Conservation (phyloP, 2,113 vertebrate genomes). For the Solea solea region DNA sequence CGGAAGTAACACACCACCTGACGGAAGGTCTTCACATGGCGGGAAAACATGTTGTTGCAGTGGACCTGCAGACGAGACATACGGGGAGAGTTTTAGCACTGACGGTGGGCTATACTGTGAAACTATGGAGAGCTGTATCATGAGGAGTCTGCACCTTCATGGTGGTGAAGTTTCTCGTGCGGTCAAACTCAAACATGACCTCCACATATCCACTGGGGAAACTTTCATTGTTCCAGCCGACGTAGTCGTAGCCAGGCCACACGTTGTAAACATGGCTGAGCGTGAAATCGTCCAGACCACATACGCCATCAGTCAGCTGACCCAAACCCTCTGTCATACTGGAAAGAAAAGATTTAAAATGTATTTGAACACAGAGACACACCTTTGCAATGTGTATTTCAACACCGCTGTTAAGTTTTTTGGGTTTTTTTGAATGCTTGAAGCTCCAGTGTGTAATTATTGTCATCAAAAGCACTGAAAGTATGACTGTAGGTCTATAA, state of each 20-base stretch:
- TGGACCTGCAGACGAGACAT: constrained; percentile 84
- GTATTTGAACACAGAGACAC: not conserved
- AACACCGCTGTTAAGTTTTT: too few species aligned
- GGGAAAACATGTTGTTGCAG: constrained; percentile 96
- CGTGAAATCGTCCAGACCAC: constrained; percentile 93
- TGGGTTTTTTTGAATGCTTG: too few species aligned
- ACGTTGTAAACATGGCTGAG: constrained; percentile 91
- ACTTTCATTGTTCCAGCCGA: constrained; percentile 95
- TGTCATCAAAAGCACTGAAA: too few species aligned
- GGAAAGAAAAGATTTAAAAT: constrained; percentile 35
- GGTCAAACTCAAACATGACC: constrained; percentile 97
- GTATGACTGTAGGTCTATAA: too few species aligned
- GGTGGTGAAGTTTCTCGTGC: constrained; percentile 93
- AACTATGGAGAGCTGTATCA: not conserved
- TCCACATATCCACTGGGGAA: constrained; percentile 88
- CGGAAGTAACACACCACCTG: constrained; percentile 94
- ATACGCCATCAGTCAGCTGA: constrained; percentile 94
- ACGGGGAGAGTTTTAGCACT: not conserved
- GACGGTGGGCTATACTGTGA: too few species aligned
- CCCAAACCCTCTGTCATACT: constrained; percentile 98
- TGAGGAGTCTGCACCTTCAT: constrained; percentile 88
- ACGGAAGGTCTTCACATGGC: constrained; percentile 90
- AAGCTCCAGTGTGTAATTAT: too few species aligned
- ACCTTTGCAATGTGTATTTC: not conserved
- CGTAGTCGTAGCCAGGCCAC: constrained; percentile 96